A percentile compares a stretch with the other conserved stretches of the same genome.
These are phyloP conservation scores for Micromussa lordhowensis DNA, from an alignment of 92 coral and sea anemone genomes.

Conservation along the genomic window DNA sequence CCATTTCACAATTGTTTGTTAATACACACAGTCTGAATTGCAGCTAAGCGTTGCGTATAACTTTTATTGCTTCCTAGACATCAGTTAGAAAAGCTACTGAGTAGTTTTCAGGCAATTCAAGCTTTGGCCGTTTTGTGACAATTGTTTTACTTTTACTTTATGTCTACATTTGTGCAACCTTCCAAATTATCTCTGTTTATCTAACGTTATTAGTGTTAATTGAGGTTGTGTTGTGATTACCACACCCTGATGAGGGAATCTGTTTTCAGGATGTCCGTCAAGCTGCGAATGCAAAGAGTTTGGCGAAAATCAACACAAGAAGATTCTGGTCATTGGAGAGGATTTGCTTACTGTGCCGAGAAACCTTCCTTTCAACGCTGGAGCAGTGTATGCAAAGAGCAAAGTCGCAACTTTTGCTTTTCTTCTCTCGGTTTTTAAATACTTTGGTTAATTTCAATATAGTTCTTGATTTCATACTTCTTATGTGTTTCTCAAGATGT, in stretches of 20 bases:
- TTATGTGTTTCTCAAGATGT: neutral
- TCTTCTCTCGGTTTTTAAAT: no score
- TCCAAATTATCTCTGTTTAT: neutral
- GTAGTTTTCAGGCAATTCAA: no score
- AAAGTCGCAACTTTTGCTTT: no score
- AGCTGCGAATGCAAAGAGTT: constrained; percentile 21
- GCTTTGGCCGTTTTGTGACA: neutral
- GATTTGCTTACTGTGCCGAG: constrained; percentile 29
- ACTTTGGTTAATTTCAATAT: no score
- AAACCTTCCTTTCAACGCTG: constrained; percentile 24
- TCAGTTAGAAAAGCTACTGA: no score
- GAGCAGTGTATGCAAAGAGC: constrained; percentile 31
- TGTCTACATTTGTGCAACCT: no score
- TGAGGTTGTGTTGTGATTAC: no score
- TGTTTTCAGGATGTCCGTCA: constrained; percentile 25
- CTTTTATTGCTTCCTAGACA: no score
- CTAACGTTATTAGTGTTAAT: neutral
- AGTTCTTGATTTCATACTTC: no score
- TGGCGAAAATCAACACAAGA: neutral
- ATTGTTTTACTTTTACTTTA: no score
- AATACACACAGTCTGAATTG: neutral
- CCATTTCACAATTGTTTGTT: neutral
- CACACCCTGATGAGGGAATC: neutral
- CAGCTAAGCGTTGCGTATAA: no score
- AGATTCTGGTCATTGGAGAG: constrained; percentile 26